Evolutionary conservation across 2,113 vertebrate genomes (phyloP).

Genomic region (Anas platyrhynchos): DNA sequence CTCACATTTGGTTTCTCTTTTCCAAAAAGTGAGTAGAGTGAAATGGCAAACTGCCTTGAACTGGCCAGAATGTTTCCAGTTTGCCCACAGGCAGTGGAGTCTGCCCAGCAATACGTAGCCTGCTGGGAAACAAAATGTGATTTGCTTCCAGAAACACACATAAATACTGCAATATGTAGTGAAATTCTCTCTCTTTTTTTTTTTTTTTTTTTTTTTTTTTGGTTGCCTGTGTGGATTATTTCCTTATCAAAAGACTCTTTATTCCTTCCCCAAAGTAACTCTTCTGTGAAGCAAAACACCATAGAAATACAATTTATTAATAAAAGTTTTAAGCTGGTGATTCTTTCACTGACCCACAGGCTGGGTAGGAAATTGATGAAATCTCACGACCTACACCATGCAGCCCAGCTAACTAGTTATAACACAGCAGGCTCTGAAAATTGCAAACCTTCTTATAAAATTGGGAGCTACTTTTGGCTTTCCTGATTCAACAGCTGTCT

Average conservation of each 20-base stretch:
- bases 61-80: background rate
- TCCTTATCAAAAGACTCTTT: background rate
- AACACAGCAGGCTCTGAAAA: background rate
- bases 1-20: constrained; percentile 3
- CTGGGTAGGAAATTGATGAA: background rate
- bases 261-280: background rate
- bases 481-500: background rate
- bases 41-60: constrained; percentile 1
- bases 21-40: constrained; percentile 21
- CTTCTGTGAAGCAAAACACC: background rate
- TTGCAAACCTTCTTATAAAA: background rate
- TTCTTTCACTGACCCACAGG: background rate
- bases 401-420: background rate
- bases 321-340: background rate
- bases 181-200: background rate
- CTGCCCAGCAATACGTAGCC: background rate
- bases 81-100: constrained; percentile 40
- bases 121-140: background rate
- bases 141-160: background rate
- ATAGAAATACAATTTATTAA: background rate
- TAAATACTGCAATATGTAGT: background rate
- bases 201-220: background rate
- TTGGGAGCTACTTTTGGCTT: background rate
- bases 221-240: background rate
- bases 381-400: fast-evolving